These are phyloP conservation scores for Clinocottus analis DNA, from an alignment of 2,113 vertebrate species.

Conservation along the genomic window DNA sequence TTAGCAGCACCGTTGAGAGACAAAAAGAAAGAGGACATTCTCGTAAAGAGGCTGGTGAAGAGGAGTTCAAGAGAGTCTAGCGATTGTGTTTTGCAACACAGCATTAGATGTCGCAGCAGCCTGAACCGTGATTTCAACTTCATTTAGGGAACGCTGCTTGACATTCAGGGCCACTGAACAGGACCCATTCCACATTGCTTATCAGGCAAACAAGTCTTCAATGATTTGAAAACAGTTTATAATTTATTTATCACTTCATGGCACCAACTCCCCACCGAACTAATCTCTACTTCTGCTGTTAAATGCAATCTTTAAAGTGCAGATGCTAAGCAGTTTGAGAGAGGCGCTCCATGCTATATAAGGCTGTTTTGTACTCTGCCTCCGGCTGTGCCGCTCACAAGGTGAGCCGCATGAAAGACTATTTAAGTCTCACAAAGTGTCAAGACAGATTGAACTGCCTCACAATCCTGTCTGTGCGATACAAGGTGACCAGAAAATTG, in stretches of 20 bases:
- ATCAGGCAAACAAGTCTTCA: not conserved
- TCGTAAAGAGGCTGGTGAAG: not conserved
- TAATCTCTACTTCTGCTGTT: not conserved
- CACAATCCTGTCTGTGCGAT: not conserved
- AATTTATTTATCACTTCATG: not conserved
- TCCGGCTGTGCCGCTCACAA: not conserved
- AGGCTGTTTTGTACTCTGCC: not conserved
- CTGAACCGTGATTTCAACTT: not conserved
- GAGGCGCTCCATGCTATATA: not conserved
- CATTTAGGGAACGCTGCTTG: not conserved
- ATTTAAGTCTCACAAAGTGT: not conserved
- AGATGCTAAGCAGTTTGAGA: constrained; percentile 13
- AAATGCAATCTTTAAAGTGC: constrained; percentile 16
- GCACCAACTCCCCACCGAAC: not conserved
- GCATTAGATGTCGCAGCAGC: not conserved
- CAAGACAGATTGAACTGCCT: constrained; percentile 3
- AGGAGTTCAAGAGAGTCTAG: not conserved
- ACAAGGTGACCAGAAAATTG: not conserved
- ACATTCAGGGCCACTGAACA: not conserved
- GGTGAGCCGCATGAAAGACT: constrained; percentile 4
- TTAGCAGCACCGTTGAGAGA: not conserved
- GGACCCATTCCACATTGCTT: not conserved
- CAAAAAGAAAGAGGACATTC: not conserved
- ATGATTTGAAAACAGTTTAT: not conserved
- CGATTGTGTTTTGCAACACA: not conserved